Evolutionary conservation across 1,140 invertebrate genomes (phyloP).

Genomic region (Phortica variegata): DNA sequence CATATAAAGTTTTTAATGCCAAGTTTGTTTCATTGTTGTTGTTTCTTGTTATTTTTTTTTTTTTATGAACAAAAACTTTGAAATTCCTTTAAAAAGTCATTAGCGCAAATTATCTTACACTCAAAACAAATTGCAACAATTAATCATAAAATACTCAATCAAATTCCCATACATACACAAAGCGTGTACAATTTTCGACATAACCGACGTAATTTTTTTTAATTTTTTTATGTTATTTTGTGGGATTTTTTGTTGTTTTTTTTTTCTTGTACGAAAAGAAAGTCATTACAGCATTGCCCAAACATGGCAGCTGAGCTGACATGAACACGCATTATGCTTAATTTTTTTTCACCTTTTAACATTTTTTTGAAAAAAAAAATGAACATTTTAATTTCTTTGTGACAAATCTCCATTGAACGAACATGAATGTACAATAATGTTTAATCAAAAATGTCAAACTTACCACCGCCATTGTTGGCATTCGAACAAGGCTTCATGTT

Average conservation of each 20-base stretch:
- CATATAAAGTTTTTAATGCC: no score
- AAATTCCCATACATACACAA: no score
- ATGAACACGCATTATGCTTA: slow-evolving; percentile 3
- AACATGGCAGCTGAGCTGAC: slow-evolving; percentile 35
- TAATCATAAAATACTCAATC: no score
- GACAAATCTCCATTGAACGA: slow-evolving; percentile 22
- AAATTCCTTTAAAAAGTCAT: no score
- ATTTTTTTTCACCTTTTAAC: slow-evolving; percentile 5
- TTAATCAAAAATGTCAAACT: slow-evolving; percentile 35
- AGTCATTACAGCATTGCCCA: slow-evolving; percentile 47
- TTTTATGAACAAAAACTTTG: no score
- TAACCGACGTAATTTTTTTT: no score
- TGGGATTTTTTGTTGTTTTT: slow-evolving; percentile 27
- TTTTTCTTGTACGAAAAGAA: slow-evolving; percentile 38
- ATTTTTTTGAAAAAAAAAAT: not conserved
- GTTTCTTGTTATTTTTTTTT: no score
- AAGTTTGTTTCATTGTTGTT: no score
- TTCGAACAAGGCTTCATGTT: slow-evolving; percentile 57
- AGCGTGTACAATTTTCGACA: no score
- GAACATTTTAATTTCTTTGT: slow-evolving; percentile 25
- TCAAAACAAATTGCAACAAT: no score
- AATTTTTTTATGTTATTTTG: slow-evolving; percentile 1
- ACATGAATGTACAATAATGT: not conserved
- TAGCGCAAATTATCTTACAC: no score
- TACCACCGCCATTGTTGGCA: slow-evolving; percentile 66